These are phyloP conservation scores for Oscheius onirici DNA, from an alignment of 2,888 invertebrate genomes.

Conservation along the genomic window DNA sequence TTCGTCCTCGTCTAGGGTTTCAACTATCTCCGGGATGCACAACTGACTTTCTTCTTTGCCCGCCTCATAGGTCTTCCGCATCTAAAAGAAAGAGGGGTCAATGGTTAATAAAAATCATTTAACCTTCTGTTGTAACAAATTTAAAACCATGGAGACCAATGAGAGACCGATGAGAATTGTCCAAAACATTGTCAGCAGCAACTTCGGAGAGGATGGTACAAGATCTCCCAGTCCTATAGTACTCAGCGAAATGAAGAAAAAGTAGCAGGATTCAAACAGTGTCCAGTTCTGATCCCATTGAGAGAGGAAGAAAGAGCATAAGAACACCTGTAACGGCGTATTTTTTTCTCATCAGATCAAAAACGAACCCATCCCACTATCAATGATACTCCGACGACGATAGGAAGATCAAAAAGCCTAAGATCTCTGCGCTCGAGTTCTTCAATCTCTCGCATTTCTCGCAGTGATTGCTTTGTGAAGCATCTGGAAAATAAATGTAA, in stretches of 20 bases:
- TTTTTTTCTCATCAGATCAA: background rate
- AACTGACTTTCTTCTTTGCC: conserved; percentile 37
- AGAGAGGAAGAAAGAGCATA: conserved; percentile 76
- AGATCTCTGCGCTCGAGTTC: conserved; percentile 49
- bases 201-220: conserved; percentile 79
- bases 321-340: conserved; percentile 78
- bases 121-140: conserved; percentile 56
- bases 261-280: conserved; percentile 91
- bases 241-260: conserved; percentile 90
- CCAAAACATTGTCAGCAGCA: conserved; percentile 89
- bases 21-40: conserved; percentile 26
- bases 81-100: conserved; percentile 35
- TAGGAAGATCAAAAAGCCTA: conserved; percentile 84
- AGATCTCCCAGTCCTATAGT: conserved; percentile 64
- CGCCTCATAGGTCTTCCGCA: conserved; percentile 61
- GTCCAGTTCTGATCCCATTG: conserved; percentile 80
- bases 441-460: conserved; percentile 58
- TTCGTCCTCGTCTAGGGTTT: conserved; percentile 38
- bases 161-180: conserved; percentile 85
- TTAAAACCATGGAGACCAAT: conserved; percentile 63
- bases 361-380: conserved; percentile 85
- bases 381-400: conserved; percentile 85
- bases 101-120: background rate
- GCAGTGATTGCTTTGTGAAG: conserved; percentile 61
- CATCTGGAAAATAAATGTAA: conserved; percentile 37